Evolutionary conservation across 2,888 invertebrate genomes (phyloP), one percentile per base, ranked within the genome.

Genomic region (Amiota communis): DNA sequence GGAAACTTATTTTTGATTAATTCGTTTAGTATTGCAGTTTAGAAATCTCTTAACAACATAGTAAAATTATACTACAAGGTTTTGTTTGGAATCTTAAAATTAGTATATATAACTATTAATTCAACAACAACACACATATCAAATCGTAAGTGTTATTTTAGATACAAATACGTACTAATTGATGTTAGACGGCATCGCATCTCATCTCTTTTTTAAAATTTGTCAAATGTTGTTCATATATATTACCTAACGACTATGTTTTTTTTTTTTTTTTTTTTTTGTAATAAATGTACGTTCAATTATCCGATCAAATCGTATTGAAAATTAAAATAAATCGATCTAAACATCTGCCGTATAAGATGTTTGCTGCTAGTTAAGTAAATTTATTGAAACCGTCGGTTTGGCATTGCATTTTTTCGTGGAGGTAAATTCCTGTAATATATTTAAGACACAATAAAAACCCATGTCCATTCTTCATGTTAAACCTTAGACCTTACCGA

Each of bases 391-490:
- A 68, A 68, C n/a, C 67, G 88, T 81, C 88, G 86, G 83, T 89
- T 88, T 73, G 85, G 80, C 88, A 86, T 86, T 80, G 84, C 83
- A 83, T 87, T 86, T 80, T 84, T 86, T 77, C 86, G 85, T 73
- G 87, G 87, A 74, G 61, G 57, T 13, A 46, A 69, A 61, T n/a
- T 8, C 8, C 6, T 6, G 63, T 20, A 8, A 48, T 15, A 46
- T 11, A 63, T 63, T 2, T 1, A 9, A 65, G 56, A 23, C 53
- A 46, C 47, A 57, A 49, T 17, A 67, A 67, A 36, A 4, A 36
- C 8, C 36, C 36, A 6, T 36, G n/a, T n/a, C n/a, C 36, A 67
- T 2, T 49, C n/a, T n/a, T 49, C n/a, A 67, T 17, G 17, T 13
- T 46, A 59, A 59, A 11, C 20, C 11, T 64, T 12, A 49, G 15